Conservation (phyloP, 1,140 invertebrate genomes). For the Dryas iulia region DNA sequence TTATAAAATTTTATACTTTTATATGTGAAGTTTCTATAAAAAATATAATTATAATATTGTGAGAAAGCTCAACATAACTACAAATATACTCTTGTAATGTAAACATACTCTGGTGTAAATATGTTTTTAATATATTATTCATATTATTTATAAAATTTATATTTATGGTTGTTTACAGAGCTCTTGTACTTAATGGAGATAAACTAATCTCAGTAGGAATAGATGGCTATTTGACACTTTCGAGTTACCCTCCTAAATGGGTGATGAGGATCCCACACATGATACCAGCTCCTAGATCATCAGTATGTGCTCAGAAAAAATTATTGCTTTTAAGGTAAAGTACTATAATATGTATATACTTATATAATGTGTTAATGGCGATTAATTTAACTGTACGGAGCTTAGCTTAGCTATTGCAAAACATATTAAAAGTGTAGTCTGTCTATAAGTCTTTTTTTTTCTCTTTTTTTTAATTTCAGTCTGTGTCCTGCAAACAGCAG, state of each 20-base stretch:
- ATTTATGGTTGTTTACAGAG: constrained; percentile 63
- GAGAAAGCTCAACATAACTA: too few relatives aligned
- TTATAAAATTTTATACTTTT: too few relatives aligned
- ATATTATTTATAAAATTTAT: constrained; percentile 2
- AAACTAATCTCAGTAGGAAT: constrained; percentile 89
- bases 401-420: too few relatives aligned
- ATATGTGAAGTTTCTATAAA: too few relatives aligned
- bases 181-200: constrained; percentile 83
- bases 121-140: neutral
- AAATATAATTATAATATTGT: too few relatives aligned
- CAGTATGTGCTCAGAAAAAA: constrained; percentile 81
- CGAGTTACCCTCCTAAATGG: constrained; percentile 83
- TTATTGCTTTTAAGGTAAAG: constrained; percentile 85
- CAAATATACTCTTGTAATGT: too few relatives aligned
- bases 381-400: too few relatives aligned
- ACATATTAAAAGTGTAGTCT: too few relatives aligned
- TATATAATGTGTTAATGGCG: too few relatives aligned
- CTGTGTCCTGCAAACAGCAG: too few relatives aligned
- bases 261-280: constrained; percentile 87
- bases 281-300: constrained; percentile 82
- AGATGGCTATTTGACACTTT: constrained; percentile 87
- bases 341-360: neutral
- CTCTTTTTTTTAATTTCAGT: too few relatives aligned
- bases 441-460: too few relatives aligned
- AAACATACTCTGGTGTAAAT: neutral